A percentile compares a stretch with the other conserved stretches of the same genome.
phyloP scores from a whole-genome alignment of 2,113 vertebrate genomes.

The Rutilus rutilus region DNA sequence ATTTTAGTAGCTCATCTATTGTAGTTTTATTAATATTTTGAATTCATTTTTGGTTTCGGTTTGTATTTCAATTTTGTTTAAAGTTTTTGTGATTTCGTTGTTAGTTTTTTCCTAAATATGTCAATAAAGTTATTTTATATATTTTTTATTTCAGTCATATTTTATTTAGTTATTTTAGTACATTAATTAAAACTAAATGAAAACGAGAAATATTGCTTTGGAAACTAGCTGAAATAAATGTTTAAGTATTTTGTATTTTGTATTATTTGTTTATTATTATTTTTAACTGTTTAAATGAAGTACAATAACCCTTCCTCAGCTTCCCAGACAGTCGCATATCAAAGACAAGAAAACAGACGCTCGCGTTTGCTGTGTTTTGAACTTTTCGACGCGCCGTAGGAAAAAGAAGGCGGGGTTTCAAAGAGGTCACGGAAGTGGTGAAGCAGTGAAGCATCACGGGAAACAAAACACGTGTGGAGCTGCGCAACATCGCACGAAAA shows the following conservation, averaged over 20 bases:
- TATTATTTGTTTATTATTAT: no score
- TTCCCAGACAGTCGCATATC: no score
- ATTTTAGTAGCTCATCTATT: background rate
- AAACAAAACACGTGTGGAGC: constrained; percentile 66
- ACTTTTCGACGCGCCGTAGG: constrained; percentile 54
- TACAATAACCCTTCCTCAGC: no score
- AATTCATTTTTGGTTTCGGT: background rate
- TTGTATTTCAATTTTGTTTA: background rate
- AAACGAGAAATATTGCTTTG: background rate
- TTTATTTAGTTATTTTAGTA: background rate
- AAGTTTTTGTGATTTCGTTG: background rate
- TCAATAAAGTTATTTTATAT: background rate
- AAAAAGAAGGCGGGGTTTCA: constrained; percentile 3
- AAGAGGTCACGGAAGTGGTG: background rate
- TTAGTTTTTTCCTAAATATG: background rate
- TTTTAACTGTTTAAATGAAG: no score
- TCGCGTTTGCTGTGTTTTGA: constrained; percentile 40
- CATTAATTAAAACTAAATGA: background rate
- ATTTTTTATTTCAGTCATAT: background rate
- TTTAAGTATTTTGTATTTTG: no score
- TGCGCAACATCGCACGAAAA: background rate
- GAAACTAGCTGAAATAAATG: no score
- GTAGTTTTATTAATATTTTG: background rate
- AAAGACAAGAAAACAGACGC: no score
- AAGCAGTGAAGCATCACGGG: constrained; percentile 66